Evolutionary conservation across 2,113 vertebrate species (phyloP), one percentile per base, ranked within the genome.

Genomic region (Paraplagusia blochii): DNA sequence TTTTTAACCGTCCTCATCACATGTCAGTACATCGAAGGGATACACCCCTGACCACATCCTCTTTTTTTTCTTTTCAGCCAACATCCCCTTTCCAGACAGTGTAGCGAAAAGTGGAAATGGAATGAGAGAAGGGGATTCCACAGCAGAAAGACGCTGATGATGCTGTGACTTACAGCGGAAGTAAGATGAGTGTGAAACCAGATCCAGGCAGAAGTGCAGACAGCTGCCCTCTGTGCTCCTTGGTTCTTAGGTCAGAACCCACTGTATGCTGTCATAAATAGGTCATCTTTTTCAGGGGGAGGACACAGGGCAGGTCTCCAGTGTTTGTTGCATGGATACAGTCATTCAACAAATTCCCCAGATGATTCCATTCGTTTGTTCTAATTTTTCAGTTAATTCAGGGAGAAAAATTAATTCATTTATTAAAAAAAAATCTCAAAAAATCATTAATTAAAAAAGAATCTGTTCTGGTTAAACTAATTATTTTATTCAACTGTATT

Each of bases 61-160:
- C 80, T 86, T 89, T 88, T 67, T 49, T 71, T 29, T 29, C 6
- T 29, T 12, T 63, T 60, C 62, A 72, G 61, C 85, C 86, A 85
- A 90, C 80, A 83, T 90, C 89, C 85, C 79, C 84, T 87, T 90
- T 89, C 64, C 72, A 74, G 62, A 66, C 68, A 52, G 67, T 74
- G 66, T 66, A 71, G 68, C 58, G 44, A 65, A 76, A 80, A 81
- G 72, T 45, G 29, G 77, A 88, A 87, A 81, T 60, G 16, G 77
- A 78, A 79, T 81, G 66, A 77, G 72, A 79, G 63, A 33, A 55
- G 79, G 79, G 81, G 74, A 81, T 79, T 83, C 74, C 77, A 70
- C 69, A 51, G 62, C 15, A 66, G 66, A 69, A 84, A 76, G 54
- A 71, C 69, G 66, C 44, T 71, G 53, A 68, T 73, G 73, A 81